Percentiles rank a stretch among this genome's conserved stretches.
Conservation (phyloP, 2,888 invertebrate genomes). For the Acronicta leporina region DNA sequence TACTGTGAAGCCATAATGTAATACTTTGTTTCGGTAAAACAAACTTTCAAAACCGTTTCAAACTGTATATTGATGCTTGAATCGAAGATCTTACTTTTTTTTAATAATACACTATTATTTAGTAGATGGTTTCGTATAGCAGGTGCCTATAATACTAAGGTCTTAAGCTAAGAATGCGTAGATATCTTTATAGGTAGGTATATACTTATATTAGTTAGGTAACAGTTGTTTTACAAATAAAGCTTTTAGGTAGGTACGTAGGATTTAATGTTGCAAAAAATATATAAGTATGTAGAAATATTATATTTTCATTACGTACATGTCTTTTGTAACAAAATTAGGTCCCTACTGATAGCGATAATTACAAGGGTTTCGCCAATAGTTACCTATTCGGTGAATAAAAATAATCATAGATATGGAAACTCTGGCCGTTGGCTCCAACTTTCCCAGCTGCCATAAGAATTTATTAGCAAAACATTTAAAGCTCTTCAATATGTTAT, state of each 20-base stretch:
- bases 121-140: constrained; percentile 3
- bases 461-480: too few species aligned
- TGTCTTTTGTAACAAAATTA: constrained; percentile 52
- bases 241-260: not conserved
- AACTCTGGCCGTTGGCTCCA: not conserved
- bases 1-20: not conserved
- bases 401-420: not conserved
- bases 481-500: too few species aligned
- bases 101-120: not conserved
- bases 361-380: constrained; percentile 28
- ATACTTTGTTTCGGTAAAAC: constrained; percentile 1
- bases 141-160: constrained; percentile 17
- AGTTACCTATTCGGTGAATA: constrained; percentile 11
- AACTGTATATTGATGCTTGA: not conserved
- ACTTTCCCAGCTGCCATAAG: too few species aligned
- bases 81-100: constrained; percentile 5
- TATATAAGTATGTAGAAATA: not conserved
- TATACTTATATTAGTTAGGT: constrained; percentile 9
- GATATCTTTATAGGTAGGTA: not conserved
- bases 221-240: not conserved
- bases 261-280: not conserved
- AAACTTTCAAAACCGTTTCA: not conserved
- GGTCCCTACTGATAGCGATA: constrained; percentile 23
- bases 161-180: constrained; percentile 34
- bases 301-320: constrained; percentile 23